Conservation (phyloP, 1,140 invertebrate genomes). For the Drosophila tani region DNA sequence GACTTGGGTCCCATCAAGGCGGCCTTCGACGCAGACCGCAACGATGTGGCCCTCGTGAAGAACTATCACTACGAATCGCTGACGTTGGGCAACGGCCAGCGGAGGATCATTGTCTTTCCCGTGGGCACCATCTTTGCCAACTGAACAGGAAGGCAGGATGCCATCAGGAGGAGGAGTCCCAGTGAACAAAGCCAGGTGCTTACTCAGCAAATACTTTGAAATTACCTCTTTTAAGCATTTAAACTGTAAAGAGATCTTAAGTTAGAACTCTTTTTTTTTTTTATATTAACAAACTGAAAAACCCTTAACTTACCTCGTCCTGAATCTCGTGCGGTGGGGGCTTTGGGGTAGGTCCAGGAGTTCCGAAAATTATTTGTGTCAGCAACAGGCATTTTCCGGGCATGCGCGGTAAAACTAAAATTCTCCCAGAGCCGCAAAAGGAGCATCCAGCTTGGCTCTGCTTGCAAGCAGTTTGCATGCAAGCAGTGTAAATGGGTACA, state of each 20-base stretch:
- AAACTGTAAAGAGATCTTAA: not conserved
- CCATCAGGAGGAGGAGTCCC: conserved; percentile 1
- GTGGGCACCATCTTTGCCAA: conserved; percentile 79
- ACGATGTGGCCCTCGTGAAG: conserved; percentile 56
- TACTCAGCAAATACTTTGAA: conserved; percentile 22
- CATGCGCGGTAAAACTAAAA: conserved; percentile 13
- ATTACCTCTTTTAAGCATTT: conserved; percentile 34
- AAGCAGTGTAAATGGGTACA: conserved; percentile 2
- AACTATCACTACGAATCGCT: conserved; percentile 76
- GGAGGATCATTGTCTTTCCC: conserved; percentile 72
- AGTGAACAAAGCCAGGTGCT: conserved; percentile 28
- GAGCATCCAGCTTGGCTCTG: not conserved
- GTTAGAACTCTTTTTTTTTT: conserved; percentile 20
- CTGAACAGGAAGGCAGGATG: conserved; percentile 21
- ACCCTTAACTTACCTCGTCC: not conserved
- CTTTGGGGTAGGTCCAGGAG: conserved; percentile 15
- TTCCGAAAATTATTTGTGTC: not conserved
- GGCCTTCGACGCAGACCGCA: conserved; percentile 12
- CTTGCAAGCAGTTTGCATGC: not conserved
- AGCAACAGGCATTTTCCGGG: conserved; percentile 36
- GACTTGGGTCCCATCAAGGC: conserved; percentile 42
- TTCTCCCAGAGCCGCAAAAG: not conserved
- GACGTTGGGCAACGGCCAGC: conserved; percentile 20
- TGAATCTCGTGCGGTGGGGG: not conserved
- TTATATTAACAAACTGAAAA: conserved; percentile 22